Percentiles rank a stretch among this genome's conserved stretches.
phyloP scores from a whole-genome alignment of 1,140 invertebrate genomes.

The Panulirus ornatus region DNA sequence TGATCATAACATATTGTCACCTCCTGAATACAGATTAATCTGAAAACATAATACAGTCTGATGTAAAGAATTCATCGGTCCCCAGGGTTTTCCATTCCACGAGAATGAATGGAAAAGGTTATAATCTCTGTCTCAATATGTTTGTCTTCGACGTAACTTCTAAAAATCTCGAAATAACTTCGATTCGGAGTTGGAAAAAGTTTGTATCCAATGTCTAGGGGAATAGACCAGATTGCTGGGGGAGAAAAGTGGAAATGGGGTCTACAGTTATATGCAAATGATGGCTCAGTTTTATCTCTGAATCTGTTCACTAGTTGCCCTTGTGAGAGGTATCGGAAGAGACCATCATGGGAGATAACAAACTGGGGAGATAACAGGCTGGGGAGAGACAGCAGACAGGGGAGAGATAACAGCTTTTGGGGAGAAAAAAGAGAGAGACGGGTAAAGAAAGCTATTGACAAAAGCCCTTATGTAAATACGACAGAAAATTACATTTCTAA shows the following conservation, averaged over 20 bases:
- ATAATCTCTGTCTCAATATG: background rate
- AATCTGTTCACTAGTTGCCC: background rate
- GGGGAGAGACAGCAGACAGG: no score
- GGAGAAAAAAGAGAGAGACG: background rate
- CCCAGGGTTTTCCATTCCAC: background rate
- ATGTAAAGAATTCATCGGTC: no score
- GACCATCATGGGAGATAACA: background rate
- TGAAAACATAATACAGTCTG: no score
- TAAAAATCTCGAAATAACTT: conserved; percentile 27
- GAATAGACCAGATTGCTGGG: conserved; percentile 6
- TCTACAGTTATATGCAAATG: background rate
- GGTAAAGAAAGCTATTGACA: no score
- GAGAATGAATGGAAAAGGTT: background rate
- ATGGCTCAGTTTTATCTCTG: background rate
- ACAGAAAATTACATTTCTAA: no score
- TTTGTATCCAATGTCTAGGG: conserved; percentile 29
- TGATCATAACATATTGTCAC: no score
- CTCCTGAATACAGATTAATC: no score
- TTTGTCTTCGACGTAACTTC: background rate
- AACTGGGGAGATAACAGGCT: background rate
- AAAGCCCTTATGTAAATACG: no score
- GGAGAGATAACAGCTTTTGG: no score
- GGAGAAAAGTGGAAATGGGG: background rate
- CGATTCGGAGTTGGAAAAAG: conserved; percentile 31
- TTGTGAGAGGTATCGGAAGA: background rate